Base-by-base conservation (phyloP, 2,888 invertebrate genomes). In the Malachius bipustulatus region DNA sequence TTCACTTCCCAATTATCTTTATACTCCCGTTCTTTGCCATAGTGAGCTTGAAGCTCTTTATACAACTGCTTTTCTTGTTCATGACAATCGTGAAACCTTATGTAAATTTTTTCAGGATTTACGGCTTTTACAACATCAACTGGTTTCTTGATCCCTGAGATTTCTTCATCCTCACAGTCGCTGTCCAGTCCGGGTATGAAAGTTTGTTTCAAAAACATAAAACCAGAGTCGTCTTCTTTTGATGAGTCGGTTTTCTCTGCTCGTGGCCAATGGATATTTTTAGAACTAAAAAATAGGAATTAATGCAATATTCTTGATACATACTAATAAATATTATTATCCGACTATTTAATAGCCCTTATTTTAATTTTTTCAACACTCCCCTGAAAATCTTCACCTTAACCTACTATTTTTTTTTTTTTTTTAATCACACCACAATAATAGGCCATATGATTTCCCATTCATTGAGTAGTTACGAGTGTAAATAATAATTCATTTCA, bases 181-280 rank as follows among this genome's bases (percentile, higher is more conserved):
- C 47, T 42, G 14, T 51, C 44, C 1, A 13, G 14, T 26, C 24
- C 32, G 29, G 3, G 16, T 33, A 19, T 8, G 6, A 8, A 8
- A 6, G 24, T 19, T n/a, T 19, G 24, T n/a, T 19, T 19, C 24
- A 19, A n/a, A 28, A 28, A 28, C 9, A 11, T 9, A 28, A 28
- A 9, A 9, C 11, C 29, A 28, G 8, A 8, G 6, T 41, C 35
- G 2, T 47, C 47, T 16, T 46, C 45, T 11, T 46, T 45, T 15
- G 16, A 26, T 27, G 42, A 37, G 10, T 30, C 31, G 13, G 30
- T 30, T 11, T 10, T n/a, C 14, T 37, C 38, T 8, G 24, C 32
- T 54, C 59, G 44, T 66, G 70, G 2, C 63, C 61, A 40, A 62
- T 57, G 37, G 64, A 63, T 32, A 64, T 68, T 51, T 31, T 42